phyloP scores from a whole-genome alignment of 2,888 invertebrate genomes.

The Andrena minutula region DNA sequence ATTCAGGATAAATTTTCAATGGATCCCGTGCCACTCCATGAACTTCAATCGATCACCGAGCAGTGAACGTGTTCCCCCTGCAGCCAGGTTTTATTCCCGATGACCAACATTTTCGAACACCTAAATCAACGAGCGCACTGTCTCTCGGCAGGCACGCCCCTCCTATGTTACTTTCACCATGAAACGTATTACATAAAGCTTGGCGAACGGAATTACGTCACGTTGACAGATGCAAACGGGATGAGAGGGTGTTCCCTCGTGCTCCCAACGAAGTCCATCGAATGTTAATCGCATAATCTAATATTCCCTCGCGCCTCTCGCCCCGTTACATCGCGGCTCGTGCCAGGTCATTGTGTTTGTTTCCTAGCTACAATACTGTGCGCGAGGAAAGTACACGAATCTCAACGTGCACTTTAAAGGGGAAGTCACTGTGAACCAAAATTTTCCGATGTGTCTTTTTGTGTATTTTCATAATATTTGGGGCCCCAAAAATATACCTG shows the following conservation, averaged over 20 bases:
- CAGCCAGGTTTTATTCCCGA: not conserved
- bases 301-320: constrained; percentile 34
- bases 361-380: not conserved
- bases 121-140: constrained; percentile 22
- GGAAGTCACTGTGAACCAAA: too few species aligned
- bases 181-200: constrained; percentile 18
- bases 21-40: not conserved
- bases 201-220: constrained; percentile 29
- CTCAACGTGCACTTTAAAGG: too few species aligned
- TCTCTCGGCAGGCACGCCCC: not conserved
- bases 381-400: not conserved
- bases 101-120: constrained; percentile 9
- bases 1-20: not conserved
- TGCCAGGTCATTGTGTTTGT: not conserved
- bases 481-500: too few species aligned
- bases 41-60: not conserved
- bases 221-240: constrained; percentile 48
- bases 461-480: too few species aligned
- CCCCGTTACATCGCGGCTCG: not conserved
- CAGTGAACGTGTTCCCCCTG: not conserved
- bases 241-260: constrained; percentile 17
- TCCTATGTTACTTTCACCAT: constrained; percentile 24
- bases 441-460: too few species aligned
- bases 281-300: constrained; percentile 57
- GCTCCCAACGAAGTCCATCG: constrained; percentile 41